Conservation (phyloP, 92 coral and sea anemone species). For the Hydrozoanthus gracilis region DNA sequence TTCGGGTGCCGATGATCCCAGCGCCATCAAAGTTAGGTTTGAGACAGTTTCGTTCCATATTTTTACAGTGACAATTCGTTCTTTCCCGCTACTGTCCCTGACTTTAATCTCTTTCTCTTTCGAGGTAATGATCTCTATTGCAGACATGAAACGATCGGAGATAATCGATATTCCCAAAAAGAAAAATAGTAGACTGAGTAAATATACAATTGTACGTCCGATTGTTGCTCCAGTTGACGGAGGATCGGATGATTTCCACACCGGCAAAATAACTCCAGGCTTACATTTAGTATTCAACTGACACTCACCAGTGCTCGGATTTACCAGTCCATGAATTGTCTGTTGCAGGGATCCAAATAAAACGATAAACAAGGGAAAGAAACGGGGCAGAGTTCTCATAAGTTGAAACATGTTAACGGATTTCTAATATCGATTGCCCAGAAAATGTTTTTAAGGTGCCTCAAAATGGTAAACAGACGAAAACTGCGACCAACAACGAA, state of each 20-base stretch:
- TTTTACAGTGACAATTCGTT: constrained; percentile 90
- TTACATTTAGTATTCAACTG: constrained; percentile 65
- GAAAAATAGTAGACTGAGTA: constrained; percentile 85
- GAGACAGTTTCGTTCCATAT: constrained; percentile 99
- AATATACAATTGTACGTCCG: constrained; percentile 95
- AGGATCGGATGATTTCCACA: constrained; percentile 67
- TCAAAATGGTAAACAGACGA: constrained; percentile 63
- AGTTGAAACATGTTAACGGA: constrained; percentile 70
- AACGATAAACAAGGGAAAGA: constrained; percentile 54
- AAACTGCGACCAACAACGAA: constrained; percentile 16
- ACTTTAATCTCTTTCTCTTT: constrained; percentile 94
- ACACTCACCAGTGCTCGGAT: constrained; percentile 49
- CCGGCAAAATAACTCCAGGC: constrained; percentile 85
- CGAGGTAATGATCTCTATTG: constrained; percentile 98
- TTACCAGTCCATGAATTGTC: constrained; percentile 56
- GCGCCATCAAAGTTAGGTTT: constrained; percentile 97
- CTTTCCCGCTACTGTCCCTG: constrained; percentile 90
- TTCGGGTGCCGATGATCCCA: constrained; percentile 98
- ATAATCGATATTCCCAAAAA: constrained; percentile 98
- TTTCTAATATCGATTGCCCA: constrained; percentile 54
- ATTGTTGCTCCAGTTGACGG: constrained; percentile 88
- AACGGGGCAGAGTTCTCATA: constrained; percentile 59
- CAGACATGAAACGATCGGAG: constrained; percentile 98
- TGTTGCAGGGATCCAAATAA: constrained; percentile 74
- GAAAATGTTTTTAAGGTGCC: constrained; percentile 43